phyloP scores from a whole-genome alignment of 2,888 invertebrate species.

The Teinopalpus imperialis region DNA sequence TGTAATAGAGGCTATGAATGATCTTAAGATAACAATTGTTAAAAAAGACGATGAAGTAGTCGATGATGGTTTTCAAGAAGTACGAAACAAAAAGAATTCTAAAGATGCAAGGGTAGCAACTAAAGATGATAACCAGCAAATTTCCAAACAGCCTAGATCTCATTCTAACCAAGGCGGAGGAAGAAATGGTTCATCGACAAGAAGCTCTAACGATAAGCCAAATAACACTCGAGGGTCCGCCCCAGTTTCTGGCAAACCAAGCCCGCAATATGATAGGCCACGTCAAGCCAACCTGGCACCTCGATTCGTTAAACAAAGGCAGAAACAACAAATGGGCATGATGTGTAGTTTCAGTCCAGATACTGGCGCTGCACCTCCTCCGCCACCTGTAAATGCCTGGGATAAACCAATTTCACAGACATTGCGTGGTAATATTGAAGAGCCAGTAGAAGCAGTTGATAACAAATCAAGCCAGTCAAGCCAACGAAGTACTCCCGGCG shows the following conservation, averaged over 20 bases:
- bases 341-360: conserved; percentile 72
- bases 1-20: conserved; percentile 66
- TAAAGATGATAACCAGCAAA: conserved; percentile 62
- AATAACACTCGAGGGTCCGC: conserved; percentile 58
- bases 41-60: conserved; percentile 78
- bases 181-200: conserved; percentile 66
- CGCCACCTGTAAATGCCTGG: conserved; percentile 92
- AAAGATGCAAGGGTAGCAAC: conserved; percentile 79
- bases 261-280: conserved; percentile 70
- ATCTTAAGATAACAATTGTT: conserved; percentile 56
- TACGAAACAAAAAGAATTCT: conserved; percentile 89
- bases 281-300: conserved; percentile 86
- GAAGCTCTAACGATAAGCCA: conserved; percentile 66
- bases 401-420: conserved; percentile 90
- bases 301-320: conserved; percentile 89
- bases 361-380: conserved; percentile 82
- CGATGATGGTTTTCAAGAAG: conserved; percentile 91
- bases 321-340: conserved; percentile 75
- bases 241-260: conserved; percentile 57
- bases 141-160: conserved; percentile 65
- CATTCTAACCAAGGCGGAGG: conserved; percentile 71
- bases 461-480: conserved; percentile 67
- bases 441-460: conserved; percentile 52
- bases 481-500: conserved; percentile 72
- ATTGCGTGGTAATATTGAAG: conserved; percentile 80